A percentile compares a stretch with the other conserved stretches of the same genome.
Evolutionary conservation across 2,113 vertebrate species (phyloP).

Genomic region (Microcebus ravelobensis): DNA sequence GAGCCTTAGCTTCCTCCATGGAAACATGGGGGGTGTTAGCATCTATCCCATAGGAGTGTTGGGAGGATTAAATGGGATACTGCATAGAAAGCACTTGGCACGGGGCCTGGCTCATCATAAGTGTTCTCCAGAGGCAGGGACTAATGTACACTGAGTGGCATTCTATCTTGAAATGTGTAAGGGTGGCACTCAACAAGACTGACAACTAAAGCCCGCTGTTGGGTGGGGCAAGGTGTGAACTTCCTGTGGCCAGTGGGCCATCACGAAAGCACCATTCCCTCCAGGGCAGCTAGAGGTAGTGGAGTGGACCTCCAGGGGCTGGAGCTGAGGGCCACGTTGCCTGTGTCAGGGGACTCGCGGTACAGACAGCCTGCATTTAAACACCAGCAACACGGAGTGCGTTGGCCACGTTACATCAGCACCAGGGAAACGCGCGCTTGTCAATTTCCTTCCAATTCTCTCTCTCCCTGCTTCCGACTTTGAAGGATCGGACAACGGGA

Average conservation of each 20-base stretch:
- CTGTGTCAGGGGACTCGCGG: fast-evolving
- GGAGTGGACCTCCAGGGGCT: no score
- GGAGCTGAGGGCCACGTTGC: neutral
- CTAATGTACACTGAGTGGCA: neutral
- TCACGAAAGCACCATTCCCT: neutral
- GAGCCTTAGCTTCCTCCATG: neutral
- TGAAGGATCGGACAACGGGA: neutral
- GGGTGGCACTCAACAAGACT: neutral
- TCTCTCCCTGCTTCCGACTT: neutral
- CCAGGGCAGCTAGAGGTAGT: neutral
- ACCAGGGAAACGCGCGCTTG: neutral
- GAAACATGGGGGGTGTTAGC: neutral
- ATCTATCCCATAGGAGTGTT: neutral
- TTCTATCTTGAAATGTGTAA: neutral
- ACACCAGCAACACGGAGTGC: fast-evolving
- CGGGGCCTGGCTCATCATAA: neutral
- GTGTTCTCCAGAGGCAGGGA: neutral
- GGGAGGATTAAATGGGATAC: neutral
- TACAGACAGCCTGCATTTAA: neutral
- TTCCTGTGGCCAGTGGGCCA: neutral
- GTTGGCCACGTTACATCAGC: neutral
- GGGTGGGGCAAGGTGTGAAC: neutral
- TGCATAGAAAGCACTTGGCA: neutral
- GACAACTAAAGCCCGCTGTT: neutral
- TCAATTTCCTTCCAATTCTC: neutral